Evolutionary conservation across 2,888 invertebrate genomes (phyloP), one percentile per base, ranked within the genome.

Genomic region (Galerucella nymphaeae): DNA sequence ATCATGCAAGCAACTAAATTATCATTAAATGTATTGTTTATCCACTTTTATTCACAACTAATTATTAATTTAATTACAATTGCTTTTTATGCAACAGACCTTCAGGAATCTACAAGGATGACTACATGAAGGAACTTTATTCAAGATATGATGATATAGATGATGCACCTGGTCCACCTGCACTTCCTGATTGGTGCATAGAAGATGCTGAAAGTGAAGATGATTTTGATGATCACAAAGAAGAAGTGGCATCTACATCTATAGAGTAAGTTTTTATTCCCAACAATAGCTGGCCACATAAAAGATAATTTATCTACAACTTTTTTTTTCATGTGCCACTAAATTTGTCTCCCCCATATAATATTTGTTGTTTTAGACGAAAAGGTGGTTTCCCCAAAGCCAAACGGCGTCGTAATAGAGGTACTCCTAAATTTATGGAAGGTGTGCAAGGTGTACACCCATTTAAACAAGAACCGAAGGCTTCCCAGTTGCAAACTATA

Each of bases 81-180:
- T 38, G 30, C 30, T 38, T 42, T 42, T 62, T 42, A 18, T 63
- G 50, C 67, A 82, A 80, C 75, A 91, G 99, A 75, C 93, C 95
- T 0, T 97, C 98, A 0, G 99, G 99, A 20, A 99, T 99, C 82
- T 99, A 99, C 87, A 99, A 99, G 86, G 92, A 92, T 77, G 98
- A 98, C 84, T 99, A 99, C 85, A 90, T 99, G 68, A 88, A 91
- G 80, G 98, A 98, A 86, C 86, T 99, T 42, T 97, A 92, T 84
- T 88, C 88, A 71, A 89, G 96, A 2, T 97, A 94, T 79, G 96
- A 93, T 77, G 94, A 93, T 81, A 87, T 87, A 55, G 93, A 91
- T 67, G 92, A 90, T 80, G 91, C 92, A 0, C 89, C 90, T 0
- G 90, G 92, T 0, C 92, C 97, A 1, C 97, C 98, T 0, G 84